Base-by-base conservation (phyloP, 2,888 invertebrate species). In the Argyresthia goedartella region DNA sequence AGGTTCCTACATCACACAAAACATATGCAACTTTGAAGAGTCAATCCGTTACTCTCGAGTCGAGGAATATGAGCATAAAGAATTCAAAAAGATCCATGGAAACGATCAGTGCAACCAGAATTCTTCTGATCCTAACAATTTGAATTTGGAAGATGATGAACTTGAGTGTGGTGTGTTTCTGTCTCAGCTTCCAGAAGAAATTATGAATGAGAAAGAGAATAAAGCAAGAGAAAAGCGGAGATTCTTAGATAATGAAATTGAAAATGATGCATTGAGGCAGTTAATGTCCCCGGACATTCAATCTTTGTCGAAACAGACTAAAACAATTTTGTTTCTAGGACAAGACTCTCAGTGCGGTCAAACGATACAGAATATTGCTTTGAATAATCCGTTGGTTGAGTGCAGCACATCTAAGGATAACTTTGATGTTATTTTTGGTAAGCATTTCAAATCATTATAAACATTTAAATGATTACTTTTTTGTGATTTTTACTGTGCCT, bases 351-450 rank as follows among this genome's bases (percentile, higher is more conserved):
- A 71, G n/a, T 66, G 62, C 0, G 82, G 81, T 0, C 76, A 78
- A 58, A 84, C 84, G 0, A 71, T 84, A n/a, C 82, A 85, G 62
- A 81, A 79, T 56, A 84, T 85, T 54, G 65, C 75, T 1, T 69
- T 77, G 33, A 71, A 73, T 52, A 80, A 84, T 57, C 78, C 81
- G 0, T 56, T 60, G 1, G 44, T 79, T 48, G 65, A 69, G 50
- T 84, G 82, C 51, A 59, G 60, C 8, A 39, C n/a, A 9, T 11
- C 39, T 6, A 64, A 66, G 13, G 59, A 60, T 1, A 68, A 68
- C 15, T 59, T 60, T 59, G 72, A 73, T 61, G 62, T 68, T 53
- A 57, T 63, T 53, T 60, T 69, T 56, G 76, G 80, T 78, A 54
- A 70, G 75, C 69, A 14, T 13, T 41, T 52, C 11, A 8, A 11